A percentile compares a stretch with the other conserved stretches of the same genome.
These are phyloP conservation scores for Chelon labrosus DNA, from an alignment of 2,797 vertebrate genomes.

Conservation along the genomic window DNA sequence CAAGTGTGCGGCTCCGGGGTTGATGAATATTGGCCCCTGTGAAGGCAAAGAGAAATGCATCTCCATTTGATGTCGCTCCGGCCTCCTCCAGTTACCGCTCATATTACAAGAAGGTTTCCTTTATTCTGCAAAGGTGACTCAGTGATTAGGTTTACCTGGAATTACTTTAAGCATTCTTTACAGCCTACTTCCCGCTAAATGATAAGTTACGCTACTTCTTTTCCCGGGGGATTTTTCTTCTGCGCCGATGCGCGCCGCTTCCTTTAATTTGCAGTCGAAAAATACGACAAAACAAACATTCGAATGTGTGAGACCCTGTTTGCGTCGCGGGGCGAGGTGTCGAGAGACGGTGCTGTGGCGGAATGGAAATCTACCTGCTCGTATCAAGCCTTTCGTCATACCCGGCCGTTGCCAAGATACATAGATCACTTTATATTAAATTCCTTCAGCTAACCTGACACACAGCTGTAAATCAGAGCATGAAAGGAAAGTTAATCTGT, in stretches of 20 bases:
- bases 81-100: not conserved
- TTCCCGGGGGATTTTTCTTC: not conserved
- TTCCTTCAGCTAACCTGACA: conserved; percentile 75
- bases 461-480: conserved; percentile 80
- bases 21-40: not conserved
- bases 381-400: conserved; percentile 71
- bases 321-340: not conserved
- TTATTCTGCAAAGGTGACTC: not conserved
- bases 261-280: not conserved
- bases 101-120: not conserved
- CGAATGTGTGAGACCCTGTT: too few species aligned
- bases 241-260: not conserved
- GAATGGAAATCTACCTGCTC: conserved; percentile 71
- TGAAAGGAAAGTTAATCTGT: conserved; percentile 73
- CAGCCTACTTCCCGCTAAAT: not conserved
- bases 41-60: conserved; percentile 1
- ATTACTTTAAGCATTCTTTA: not conserved
- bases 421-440: conserved; percentile 85
- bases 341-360: not conserved
- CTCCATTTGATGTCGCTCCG: not conserved
- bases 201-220: not conserved
- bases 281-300: not conserved
- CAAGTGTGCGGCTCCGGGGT: not conserved
- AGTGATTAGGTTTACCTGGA: not conserved
- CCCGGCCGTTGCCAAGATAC: conserved; percentile 74